phyloP scores from a whole-genome alignment of 1,140 invertebrate genomes.

The Medauroidea extradentata region DNA sequence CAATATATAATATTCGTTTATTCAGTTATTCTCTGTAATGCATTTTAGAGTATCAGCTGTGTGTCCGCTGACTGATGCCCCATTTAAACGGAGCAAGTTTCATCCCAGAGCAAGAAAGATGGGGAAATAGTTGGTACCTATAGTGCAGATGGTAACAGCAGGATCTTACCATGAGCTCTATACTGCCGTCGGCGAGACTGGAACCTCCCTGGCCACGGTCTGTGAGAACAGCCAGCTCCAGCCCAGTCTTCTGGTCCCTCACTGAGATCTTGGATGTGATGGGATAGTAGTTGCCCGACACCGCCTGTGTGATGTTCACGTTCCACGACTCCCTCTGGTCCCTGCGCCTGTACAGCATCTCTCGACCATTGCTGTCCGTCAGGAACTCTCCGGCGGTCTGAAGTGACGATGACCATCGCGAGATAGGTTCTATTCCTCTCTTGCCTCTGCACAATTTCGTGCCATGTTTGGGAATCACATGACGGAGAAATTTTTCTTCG shows the following conservation, averaged over 20 bases:
- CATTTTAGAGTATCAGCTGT: too few species aligned
- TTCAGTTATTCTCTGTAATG: too few species aligned
- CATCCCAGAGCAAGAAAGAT: too few species aligned
- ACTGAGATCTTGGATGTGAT: conserved; percentile 55
- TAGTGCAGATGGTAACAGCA: too few species aligned
- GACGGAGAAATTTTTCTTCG: too few species aligned
- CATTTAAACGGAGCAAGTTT: too few species aligned
- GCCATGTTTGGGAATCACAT: too few species aligned
- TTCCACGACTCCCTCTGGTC: conserved; percentile 55
- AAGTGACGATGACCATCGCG: conserved; percentile 43
- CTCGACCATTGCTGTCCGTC: conserved; percentile 46
- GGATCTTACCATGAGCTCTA: conserved; percentile 44
- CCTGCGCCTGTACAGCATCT: conserved; percentile 48
- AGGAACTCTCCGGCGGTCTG: conserved; percentile 51
- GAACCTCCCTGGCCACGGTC: conserved; percentile 58
- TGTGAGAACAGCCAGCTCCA: conserved; percentile 50
- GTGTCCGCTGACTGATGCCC: too few species aligned
- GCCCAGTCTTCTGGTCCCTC: conserved; percentile 27
- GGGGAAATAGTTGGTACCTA: too few species aligned
- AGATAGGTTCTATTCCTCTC: conserved; percentile 57
- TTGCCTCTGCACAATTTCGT: conserved; percentile 40
- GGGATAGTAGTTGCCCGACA: conserved; percentile 65
- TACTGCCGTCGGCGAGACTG: conserved; percentile 42
- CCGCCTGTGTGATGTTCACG: conserved; percentile 46
- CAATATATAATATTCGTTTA: too few species aligned